A percentile compares a stretch with the other conserved stretches of the same genome.
Evolutionary conservation across 37 sponge, comb jelly and placozoan genomes (phyloP).

Genomic region (Oopsacas minuta): DNA sequence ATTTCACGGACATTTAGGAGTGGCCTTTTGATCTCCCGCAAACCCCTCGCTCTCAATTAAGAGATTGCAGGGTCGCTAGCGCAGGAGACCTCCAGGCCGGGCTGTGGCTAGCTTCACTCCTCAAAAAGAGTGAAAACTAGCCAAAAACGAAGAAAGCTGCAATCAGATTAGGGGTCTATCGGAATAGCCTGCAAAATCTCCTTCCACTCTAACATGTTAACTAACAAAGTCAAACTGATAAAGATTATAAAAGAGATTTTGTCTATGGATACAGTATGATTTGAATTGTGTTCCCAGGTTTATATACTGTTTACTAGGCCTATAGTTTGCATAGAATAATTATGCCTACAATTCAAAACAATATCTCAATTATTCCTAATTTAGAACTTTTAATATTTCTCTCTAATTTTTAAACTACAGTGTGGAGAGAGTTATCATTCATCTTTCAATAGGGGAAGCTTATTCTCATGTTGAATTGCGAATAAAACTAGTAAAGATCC

Average conservation of each 20-base stretch:
- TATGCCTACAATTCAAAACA: no score
- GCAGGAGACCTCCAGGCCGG: constrained; percentile 18
- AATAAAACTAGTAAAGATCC: constrained; percentile 4
- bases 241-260: not conserved
- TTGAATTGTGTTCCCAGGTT: not conserved
- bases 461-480: not conserved
- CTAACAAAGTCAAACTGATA: not conserved
- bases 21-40: not conserved
- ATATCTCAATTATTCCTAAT: no score
- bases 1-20: constrained; percentile 5
- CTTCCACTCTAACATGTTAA: not conserved
- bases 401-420: no score
- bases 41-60: not conserved
- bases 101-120: constrained; percentile 16
- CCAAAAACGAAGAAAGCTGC: constrained; percentile 17
- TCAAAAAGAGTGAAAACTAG: constrained; percentile 10
- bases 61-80: constrained; percentile 10
- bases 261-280: not conserved
- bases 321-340: not conserved
- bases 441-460: constrained; percentile 4
- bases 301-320: not conserved
- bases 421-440: no score
- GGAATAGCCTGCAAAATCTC: constrained; percentile 7
- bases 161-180: constrained; percentile 17
- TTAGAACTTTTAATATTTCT: no score